Evolutionary conservation across 2,113 vertebrate genomes (phyloP).

Genomic region (Typhlomys cinereus): DNA sequence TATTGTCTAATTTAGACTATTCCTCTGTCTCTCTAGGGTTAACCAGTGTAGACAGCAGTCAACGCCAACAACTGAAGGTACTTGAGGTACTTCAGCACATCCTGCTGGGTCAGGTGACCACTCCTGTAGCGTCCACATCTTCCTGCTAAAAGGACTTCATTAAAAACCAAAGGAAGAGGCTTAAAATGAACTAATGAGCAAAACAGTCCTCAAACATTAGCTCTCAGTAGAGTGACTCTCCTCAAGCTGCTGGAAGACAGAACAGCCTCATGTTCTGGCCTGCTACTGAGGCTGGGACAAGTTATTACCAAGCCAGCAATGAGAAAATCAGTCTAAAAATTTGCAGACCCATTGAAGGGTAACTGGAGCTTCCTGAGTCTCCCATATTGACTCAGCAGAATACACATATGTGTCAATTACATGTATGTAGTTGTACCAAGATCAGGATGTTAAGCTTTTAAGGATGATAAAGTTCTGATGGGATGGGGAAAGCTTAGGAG

Average conservation of each 20-base stretch:
- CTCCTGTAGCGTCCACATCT: background rate
- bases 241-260: background rate
- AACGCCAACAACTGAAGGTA: background rate
- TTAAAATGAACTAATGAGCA: slow-evolving; percentile 33
- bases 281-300: background rate
- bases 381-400: background rate
- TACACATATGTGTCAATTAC: background rate
- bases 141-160: slow-evolving; percentile 27
- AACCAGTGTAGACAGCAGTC: background rate
- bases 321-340: background rate
- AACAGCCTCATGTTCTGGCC: background rate
- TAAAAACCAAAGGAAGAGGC: slow-evolving; percentile 25
- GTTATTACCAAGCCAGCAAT: background rate
- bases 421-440: background rate
- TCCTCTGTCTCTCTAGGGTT: background rate
- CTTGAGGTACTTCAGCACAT: too few relatives aligned
- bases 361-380: background rate
- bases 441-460: slow-evolving; percentile 7
- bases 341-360: background rate
- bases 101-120: background rate
- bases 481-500: rapidly evolving
- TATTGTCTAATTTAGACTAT: background rate
- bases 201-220: background rate
- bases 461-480: background rate
- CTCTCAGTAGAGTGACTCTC: background rate